Evolutionary conservation across 2,797 vertebrate species (phyloP).

Genomic region (Picus viridis): DNA sequence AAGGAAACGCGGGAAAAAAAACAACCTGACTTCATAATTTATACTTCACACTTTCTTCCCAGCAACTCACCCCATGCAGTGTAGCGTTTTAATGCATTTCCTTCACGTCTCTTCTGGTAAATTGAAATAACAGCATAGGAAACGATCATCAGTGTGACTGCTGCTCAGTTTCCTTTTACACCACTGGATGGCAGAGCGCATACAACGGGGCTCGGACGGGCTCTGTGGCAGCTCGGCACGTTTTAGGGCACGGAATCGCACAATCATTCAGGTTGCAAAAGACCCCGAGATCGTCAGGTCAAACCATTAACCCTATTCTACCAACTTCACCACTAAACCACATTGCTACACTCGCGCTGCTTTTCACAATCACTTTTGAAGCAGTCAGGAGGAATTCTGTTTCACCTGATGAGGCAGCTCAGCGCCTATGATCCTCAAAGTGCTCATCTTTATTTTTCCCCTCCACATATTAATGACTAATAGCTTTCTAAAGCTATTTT

Average conservation of each 20-base stretch:
- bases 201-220: background rate
- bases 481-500: background rate
- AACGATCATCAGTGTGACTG: background rate
- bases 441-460: background rate
- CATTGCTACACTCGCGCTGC: background rate
- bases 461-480: background rate
- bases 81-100: background rate
- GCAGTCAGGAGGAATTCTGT: background rate
- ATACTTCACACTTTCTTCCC: background rate
- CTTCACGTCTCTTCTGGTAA: background rate
- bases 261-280: too few relatives aligned
- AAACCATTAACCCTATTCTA: too few relatives aligned
- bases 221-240: fast-evolving
- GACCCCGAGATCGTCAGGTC: too few relatives aligned
- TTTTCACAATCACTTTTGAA: background rate
- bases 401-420: background rate
- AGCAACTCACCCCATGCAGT: background rate
- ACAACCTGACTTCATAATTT: background rate
- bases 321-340: too few relatives aligned
- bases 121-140: background rate
- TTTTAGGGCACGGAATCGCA: background rate
- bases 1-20: background rate
- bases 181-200: conserved; percentile 51
- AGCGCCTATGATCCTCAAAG: background rate
- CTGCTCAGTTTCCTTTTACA: background rate